phyloP scores from a whole-genome alignment of 2,113 vertebrate species.

The Rattus rattus region DNA sequence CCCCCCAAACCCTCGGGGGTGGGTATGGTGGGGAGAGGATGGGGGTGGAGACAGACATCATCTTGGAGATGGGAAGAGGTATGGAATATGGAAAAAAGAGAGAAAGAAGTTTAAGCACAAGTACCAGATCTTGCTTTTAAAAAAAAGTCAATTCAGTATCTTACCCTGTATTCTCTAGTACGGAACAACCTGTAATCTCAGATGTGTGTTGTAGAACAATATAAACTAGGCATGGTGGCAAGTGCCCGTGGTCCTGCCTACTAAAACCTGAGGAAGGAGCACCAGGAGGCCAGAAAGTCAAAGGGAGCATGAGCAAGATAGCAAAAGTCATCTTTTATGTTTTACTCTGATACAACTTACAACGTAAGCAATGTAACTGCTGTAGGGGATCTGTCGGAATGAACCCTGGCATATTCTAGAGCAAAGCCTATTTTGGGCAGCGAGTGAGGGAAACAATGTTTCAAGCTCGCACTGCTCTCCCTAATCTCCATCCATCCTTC shows the following conservation, averaged over 20 bases:
- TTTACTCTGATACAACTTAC: not conserved
- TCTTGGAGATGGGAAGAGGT: too few species aligned
- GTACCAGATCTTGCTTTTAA: not conserved
- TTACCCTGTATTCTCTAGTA: not conserved
- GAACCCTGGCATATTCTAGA: not conserved
- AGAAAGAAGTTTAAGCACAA: not conserved
- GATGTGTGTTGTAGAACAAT: not conserved
- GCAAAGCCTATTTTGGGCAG: not conserved
- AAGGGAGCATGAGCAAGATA: not conserved
- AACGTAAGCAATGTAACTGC: not conserved
- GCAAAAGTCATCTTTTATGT: not conserved
- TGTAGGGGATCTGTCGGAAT: not conserved
- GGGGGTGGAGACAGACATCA: too few species aligned
- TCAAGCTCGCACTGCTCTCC: not conserved
- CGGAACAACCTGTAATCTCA: not conserved
- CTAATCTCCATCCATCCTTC: not conserved
- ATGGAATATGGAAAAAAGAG: too few species aligned
- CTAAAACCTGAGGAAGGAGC: not conserved
- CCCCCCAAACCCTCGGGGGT: too few species aligned
- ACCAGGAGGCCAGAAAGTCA: not conserved
- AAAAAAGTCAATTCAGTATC: not conserved
- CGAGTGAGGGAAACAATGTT: not conserved
- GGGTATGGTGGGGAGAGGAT: too few species aligned
- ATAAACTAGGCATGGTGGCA: not conserved
- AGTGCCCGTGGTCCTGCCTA: not conserved